Evolutionary conservation across 2,113 vertebrate species (phyloP), one percentile per base, ranked within the genome.

Genomic region (Takifugu flavidus): DNA sequence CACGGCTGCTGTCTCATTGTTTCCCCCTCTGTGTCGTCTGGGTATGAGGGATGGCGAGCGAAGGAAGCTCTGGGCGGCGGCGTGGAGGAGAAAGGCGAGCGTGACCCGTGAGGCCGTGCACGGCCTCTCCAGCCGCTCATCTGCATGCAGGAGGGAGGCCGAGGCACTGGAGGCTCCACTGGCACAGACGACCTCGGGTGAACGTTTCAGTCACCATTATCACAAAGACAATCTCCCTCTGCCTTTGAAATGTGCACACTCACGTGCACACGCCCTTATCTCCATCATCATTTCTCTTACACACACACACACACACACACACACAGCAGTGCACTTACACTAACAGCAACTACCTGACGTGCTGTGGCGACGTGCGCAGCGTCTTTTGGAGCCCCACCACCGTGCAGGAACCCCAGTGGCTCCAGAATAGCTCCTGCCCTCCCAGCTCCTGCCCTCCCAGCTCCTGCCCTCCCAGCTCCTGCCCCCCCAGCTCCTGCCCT

Each of bases 191-290:
- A 88, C 86, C 84, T 80, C 67, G 59, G 67, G 31, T 80, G 81
- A 79, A 73, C 65, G 69, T 79, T 85, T 72, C 79, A 87, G 83
- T 74, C 62, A 82, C 88, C 80, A 84, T 78, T 82, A 84, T 81
- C 74, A 74, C 74, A 57, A 57, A 82, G 59, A 42, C 62, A 77
- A 61, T 77, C 70, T 82, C 62, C 39, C 52, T 56, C 65, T 67
- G 65, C 47, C 69, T 82, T 70, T 72, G 56, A 73, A 75, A 79
- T 68, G 58, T 39, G 34, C 34, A 39, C 67, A 58, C 3, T 2
- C 13, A 6, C 61, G 31, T 60, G 8, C 39, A 56, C 25, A 20
- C 67, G 45, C 25, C 65, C 71, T 70, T 58, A 74, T 73, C 74
- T 65, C 64, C 29, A 71, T 78, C 68, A 66, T 56, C 47, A 62